Percentiles rank a stretch among this genome's conserved stretches.
Evolutionary conservation across 37 sponge, comb jelly and placozoan species (phyloP).

Genomic region (Beroe ovata): DNA sequence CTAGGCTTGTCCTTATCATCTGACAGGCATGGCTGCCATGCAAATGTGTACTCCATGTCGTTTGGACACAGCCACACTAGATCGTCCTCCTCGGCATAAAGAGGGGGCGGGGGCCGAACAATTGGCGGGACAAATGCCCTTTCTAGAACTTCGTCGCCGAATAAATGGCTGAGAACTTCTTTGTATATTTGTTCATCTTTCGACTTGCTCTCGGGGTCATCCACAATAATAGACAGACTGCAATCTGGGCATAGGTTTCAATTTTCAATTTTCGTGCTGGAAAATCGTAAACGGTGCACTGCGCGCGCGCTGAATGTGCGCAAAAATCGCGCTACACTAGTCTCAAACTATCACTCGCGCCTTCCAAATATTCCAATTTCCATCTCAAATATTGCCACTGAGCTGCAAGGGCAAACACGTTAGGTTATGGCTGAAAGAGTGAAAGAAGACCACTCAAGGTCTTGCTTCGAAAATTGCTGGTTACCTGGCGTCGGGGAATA

Average conservation of each 20-base stretch:
- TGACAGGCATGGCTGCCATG: neutral
- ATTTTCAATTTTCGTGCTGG: too few relatives aligned
- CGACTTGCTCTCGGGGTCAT: slow-evolving; percentile 53
- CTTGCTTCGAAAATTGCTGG: neutral
- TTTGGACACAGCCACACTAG: slow-evolving; percentile 33
- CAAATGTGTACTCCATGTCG: slow-evolving; percentile 31
- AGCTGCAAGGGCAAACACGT: too few relatives aligned
- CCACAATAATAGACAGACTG: slow-evolving; percentile 26
- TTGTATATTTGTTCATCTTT: slow-evolving; percentile 17
- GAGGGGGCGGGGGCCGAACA: slow-evolving; percentile 12
- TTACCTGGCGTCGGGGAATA: slow-evolving; percentile 49
- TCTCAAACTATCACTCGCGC: too few relatives aligned
- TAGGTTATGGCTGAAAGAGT: too few relatives aligned
- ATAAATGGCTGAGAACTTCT: slow-evolving; percentile 25
- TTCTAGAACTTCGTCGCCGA: neutral
- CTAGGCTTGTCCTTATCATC: neutral
- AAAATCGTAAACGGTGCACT: too few relatives aligned
- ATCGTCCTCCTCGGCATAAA: neutral
- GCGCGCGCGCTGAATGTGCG: too few relatives aligned
- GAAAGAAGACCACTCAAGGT: too few relatives aligned
- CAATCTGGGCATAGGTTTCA: too few relatives aligned
- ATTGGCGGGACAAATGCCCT: slow-evolving; percentile 1
- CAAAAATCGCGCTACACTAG: too few relatives aligned
- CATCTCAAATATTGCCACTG: too few relatives aligned
- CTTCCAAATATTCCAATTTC: too few relatives aligned